Evolutionary conservation across 2,888 invertebrate genomes (phyloP), one percentile per base, ranked within the genome.

Genomic region (Aquatica leii): DNA sequence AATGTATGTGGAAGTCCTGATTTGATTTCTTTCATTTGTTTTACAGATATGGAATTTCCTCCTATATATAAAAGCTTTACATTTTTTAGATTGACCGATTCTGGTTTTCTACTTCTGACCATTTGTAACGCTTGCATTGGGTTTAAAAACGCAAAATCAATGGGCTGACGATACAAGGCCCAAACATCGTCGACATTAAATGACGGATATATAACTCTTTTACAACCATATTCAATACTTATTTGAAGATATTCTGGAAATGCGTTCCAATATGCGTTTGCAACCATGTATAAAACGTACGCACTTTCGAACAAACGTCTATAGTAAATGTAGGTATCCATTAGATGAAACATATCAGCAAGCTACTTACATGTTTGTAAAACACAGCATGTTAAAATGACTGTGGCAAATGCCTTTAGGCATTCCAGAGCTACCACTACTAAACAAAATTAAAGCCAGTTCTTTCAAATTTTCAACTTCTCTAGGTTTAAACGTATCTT

Each of bases 341-440:
- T n/a, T n/a, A n/a, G n/a, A n/a, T n/a, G n/a, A n/a, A n/a, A n/a
- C n/a, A n/a, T n/a, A n/a, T n/a, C 11, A 40, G 4, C 6, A 40
- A 5, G 11, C 14, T 40, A 12, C n/a, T n/a, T n/a, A n/a, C n/a
- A n/a, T n/a, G n/a, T n/a, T n/a, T n/a, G n/a, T n/a, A n/a, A n/a
- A 15, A 15, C 14, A 1, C 31, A 24, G 15, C 2, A 34, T 2
- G 1, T 18, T 20, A 2, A 2, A 8, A 15, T 34, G 24, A 14
- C 2, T 11, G 12, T 50, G 50, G 6, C 14, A 24, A 34, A 31
- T 15, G 2, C n/a, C 50, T 34, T 24, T 79, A 3, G 75, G 70
- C 78, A 3, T 61, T 76, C 11, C 70, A 65, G 15, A 71, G 70
- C 52, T 58, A 49, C 0, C 63, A 61, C 61, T n/a, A 53, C 56